Conservation (phyloP, 2,888 invertebrate genomes). For the Dasypolia templi region DNA sequence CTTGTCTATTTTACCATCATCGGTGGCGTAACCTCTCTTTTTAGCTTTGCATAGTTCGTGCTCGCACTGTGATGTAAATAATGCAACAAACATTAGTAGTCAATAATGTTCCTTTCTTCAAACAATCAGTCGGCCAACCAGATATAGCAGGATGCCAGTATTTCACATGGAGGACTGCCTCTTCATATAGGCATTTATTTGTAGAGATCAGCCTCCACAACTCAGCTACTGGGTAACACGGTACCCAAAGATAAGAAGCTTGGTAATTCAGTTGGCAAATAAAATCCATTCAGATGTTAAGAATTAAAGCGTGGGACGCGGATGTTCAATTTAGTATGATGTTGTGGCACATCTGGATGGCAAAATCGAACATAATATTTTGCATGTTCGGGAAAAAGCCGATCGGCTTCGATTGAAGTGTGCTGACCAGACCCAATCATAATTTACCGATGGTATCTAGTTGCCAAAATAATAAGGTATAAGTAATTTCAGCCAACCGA, state of each 20-base stretch:
- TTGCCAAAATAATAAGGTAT: background rate
- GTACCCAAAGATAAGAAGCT: background rate
- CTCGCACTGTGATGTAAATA: slow-evolving; percentile 65
- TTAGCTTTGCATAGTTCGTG: slow-evolving; percentile 68
- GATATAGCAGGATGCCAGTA: background rate
- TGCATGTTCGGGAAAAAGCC: background rate
- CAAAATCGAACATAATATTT: background rate
- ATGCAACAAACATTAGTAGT: background rate
- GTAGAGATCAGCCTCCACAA: background rate
- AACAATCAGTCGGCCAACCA: background rate
- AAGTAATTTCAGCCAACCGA: too few species aligned
- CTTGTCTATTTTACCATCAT: slow-evolving; percentile 68
- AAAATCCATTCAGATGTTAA: background rate
- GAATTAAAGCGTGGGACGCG: background rate
- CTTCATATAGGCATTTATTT: too few species aligned
- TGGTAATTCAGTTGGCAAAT: background rate
- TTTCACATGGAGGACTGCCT: background rate
- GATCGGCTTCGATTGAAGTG: too few species aligned
- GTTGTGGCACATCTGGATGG: too few species aligned
- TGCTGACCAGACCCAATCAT: too few species aligned
- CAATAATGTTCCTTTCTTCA: background rate
- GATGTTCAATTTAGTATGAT: background rate
- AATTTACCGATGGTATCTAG: background rate
- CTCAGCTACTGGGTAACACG: background rate
- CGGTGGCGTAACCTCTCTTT: slow-evolving; percentile 66